Conservation (phyloP, 1,140 invertebrate genomes). For the Drosophila orosa region DNA sequence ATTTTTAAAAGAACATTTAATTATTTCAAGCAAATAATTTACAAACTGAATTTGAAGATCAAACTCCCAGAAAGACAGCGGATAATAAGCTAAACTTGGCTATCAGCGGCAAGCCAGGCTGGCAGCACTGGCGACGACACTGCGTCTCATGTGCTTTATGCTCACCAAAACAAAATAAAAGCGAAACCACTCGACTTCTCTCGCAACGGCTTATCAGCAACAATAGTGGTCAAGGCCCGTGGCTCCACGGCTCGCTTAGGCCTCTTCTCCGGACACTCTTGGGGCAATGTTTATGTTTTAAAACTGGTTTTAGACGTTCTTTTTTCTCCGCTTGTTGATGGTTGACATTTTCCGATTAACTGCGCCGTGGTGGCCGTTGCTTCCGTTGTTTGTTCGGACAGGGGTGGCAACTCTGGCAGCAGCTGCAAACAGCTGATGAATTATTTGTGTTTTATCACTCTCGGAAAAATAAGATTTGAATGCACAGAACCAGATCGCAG, state of each 20-base stretch:
- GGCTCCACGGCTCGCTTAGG: constrained; percentile 10
- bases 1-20: background rate
- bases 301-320: constrained; percentile 46
- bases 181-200: constrained; percentile 17
- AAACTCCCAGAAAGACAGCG: background rate
- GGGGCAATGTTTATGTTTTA: constrained; percentile 35
- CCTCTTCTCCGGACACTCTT: constrained; percentile 15
- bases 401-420: constrained; percentile 55
- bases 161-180: constrained; percentile 63
- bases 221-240: constrained; percentile 38
- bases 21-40: background rate
- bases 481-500: background rate
- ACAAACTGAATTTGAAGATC: background rate
- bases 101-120: background rate
- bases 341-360: constrained; percentile 21
- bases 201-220: constrained; percentile 39
- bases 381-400: background rate
- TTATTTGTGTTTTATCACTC: constrained; percentile 38
- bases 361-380: constrained; percentile 36
- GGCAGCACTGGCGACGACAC: constrained; percentile 29
- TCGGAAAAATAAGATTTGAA: constrained; percentile 8
- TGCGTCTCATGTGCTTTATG: constrained; percentile 39
- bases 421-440: constrained; percentile 64
- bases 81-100: background rate
- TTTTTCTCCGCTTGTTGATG: constrained; percentile 21